phyloP scores from a whole-genome alignment of 2,888 invertebrate species.

The Scaptomyza cyrtandrae region DNA sequence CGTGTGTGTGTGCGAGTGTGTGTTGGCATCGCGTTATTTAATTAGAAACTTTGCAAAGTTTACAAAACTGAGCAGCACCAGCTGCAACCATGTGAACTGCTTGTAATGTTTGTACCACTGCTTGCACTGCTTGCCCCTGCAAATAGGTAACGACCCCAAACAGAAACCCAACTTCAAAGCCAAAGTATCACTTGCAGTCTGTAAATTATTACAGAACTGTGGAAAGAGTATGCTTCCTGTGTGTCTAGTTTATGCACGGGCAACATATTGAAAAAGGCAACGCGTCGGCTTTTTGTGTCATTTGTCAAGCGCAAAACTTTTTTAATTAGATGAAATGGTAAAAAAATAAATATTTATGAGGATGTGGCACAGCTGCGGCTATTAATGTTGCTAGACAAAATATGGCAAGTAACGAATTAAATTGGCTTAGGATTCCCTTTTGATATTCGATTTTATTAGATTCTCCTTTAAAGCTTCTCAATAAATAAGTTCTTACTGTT shows the following conservation, averaged over 20 bases:
- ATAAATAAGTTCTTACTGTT: no score
- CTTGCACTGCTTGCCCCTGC: slow-evolving; percentile 13
- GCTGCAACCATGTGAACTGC: slow-evolving; percentile 43
- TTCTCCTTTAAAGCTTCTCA: no score
- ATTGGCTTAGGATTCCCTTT: no score
- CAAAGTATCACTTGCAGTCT: slow-evolving; percentile 53
- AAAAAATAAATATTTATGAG: neutral
- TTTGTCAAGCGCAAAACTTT: slow-evolving; percentile 69
- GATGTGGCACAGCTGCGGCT: slow-evolving; percentile 27
- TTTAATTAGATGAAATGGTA: slow-evolving; percentile 68
- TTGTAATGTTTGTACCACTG: slow-evolving; percentile 19
- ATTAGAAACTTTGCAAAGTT: slow-evolving; percentile 82
- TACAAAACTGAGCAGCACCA: slow-evolving; percentile 69
- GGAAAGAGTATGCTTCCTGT: neutral
- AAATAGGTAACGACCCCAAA: slow-evolving; percentile 45
- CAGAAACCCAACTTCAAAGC: slow-evolving; percentile 16
- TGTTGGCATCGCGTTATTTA: slow-evolving; percentile 74
- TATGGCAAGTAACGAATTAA: neutral
- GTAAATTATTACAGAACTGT: slow-evolving; percentile 11
- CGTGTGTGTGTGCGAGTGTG: slow-evolving; percentile 31
- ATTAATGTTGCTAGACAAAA: neutral
- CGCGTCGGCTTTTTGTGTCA: slow-evolving; percentile 51
- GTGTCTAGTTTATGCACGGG: slow-evolving; percentile 55
- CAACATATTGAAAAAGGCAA: slow-evolving; percentile 71
- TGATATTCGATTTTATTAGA: no score